Conservation (phyloP, 2,888 invertebrate species). For the Drosophila neotestacea region DNA sequence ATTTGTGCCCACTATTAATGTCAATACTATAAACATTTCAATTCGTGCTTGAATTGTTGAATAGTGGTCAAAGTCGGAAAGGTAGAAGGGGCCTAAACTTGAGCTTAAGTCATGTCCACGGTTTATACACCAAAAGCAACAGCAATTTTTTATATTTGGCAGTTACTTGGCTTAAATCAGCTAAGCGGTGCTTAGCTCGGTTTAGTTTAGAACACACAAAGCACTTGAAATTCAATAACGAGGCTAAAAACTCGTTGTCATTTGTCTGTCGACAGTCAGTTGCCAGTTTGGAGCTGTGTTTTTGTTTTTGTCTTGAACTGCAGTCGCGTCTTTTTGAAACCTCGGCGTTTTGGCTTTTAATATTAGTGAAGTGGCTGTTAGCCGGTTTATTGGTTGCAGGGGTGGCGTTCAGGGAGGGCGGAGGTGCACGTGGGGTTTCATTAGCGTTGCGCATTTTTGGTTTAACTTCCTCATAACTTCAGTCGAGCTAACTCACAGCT, state of each 20-base stretch:
- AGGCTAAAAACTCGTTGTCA: slow-evolving; percentile 47
- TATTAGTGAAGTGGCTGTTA: slow-evolving; percentile 1
- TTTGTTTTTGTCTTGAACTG: slow-evolving; percentile 29
- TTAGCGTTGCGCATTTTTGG: slow-evolving; percentile 24
- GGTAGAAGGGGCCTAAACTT: slow-evolving; percentile 6
- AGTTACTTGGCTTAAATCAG: slow-evolving; percentile 22
- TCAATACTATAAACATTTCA: slow-evolving; percentile 17
- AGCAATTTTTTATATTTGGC: slow-evolving; percentile 11
- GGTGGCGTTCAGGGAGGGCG: neutral
- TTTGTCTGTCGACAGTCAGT: slow-evolving; percentile 17
- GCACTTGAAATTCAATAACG: slow-evolving; percentile 73
- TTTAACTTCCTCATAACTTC: slow-evolving; percentile 56
- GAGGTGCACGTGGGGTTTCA: slow-evolving; percentile 16
- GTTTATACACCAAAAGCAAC: neutral
- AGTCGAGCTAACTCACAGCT: slow-evolving; percentile 18
- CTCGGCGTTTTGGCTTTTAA: slow-evolving; percentile 12
- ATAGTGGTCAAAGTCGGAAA: slow-evolving; percentile 22
- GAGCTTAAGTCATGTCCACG: slow-evolving; percentile 10
- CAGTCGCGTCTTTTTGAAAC: slow-evolving; percentile 17
- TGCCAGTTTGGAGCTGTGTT: slow-evolving; percentile 25
- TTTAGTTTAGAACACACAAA: slow-evolving; percentile 41
- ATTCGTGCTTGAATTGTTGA: slow-evolving; percentile 28
- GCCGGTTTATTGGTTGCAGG: neutral
- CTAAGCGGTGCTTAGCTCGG: slow-evolving; percentile 25
- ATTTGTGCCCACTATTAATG: slow-evolving; percentile 5